A percentile compares a stretch with the other conserved stretches of the same genome.
phyloP scores from a whole-genome alignment of 1,140 invertebrate species.

The Trichonephila clavipes region DNA sequence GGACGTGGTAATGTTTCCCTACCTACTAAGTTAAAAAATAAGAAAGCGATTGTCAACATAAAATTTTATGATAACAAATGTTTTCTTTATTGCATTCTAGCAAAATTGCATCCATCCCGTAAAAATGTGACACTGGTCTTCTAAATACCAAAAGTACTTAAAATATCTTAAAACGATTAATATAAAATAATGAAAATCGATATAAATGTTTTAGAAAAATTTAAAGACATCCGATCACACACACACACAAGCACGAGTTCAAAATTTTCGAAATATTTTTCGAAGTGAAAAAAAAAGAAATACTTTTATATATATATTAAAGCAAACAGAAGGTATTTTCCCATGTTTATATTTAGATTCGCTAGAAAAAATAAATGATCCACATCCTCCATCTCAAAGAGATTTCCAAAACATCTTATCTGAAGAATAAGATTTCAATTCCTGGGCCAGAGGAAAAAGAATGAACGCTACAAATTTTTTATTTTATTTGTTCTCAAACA shows the following conservation, averaged over 20 bases:
- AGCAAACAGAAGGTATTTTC: not conserved
- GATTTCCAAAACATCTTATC: not conserved
- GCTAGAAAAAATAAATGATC: not conserved
- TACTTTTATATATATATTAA: no score
- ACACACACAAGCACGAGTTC: no score
- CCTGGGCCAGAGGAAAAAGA: not conserved
- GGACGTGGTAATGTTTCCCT: no score
- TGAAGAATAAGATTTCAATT: not conserved
- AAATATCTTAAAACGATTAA: no score
- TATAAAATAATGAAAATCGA: no score
- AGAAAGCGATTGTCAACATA: not conserved
- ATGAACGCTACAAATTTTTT: not conserved
- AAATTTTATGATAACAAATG: not conserved
- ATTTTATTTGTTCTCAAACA: not conserved
- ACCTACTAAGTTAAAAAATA: not conserved
- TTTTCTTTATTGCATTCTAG: no score
- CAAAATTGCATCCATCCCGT: not conserved
- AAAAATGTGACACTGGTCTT: no score
- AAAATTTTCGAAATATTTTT: slow-evolving; percentile 12
- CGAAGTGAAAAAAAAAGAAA: not conserved
- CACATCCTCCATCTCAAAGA: not conserved
- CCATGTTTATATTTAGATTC: not conserved
- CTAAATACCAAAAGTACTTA: no score
- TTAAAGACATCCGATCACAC: not conserved
- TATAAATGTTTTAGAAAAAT: not conserved